Evolutionary conservation across 2,113 vertebrate genomes (phyloP).

Genomic region (Dascyllus trimaculatus): DNA sequence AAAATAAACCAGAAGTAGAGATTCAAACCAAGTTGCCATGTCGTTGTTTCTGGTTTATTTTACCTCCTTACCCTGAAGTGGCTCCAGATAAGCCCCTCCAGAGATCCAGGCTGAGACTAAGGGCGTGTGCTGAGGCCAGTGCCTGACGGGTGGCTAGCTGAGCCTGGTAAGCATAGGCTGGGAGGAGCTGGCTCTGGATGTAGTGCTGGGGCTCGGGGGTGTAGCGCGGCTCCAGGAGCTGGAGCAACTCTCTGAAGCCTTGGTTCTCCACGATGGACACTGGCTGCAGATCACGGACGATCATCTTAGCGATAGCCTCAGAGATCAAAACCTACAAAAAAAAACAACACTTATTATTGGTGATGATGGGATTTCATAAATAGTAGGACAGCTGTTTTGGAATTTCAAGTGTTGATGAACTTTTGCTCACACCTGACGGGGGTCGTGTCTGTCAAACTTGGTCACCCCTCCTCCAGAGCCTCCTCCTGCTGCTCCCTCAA

Average conservation of each 20-base stretch:
- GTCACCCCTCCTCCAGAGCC: slow-evolving; percentile 70
- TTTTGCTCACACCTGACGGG: slow-evolving; percentile 78
- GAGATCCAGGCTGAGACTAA: slow-evolving; percentile 84
- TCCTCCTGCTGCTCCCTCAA: slow-evolving; percentile 69
- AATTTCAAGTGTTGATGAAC: neutral
- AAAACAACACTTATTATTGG: neutral
- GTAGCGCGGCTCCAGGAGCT: slow-evolving; percentile 86
- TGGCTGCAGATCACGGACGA: slow-evolving; percentile 85
- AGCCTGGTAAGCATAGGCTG: slow-evolving; percentile 85
- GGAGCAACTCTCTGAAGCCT: slow-evolving; percentile 85
- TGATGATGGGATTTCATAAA: neutral
- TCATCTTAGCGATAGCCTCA: slow-evolving; percentile 87
- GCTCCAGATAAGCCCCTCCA: slow-evolving; percentile 71
- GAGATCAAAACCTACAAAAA: slow-evolving; percentile 80
- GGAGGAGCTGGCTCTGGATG: slow-evolving; percentile 85
- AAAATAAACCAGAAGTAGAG: neutral
- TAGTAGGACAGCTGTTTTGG: too few relatives aligned
- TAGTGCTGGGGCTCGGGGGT: slow-evolving; percentile 80
- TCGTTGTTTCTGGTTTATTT: slow-evolving; percentile 31
- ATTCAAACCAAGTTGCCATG: slow-evolving; percentile 1
- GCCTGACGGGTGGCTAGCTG: slow-evolving; percentile 85
- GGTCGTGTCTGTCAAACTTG: slow-evolving; percentile 86
- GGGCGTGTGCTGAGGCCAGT: slow-evolving; percentile 80
- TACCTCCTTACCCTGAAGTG: slow-evolving; percentile 66
- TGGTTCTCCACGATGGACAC: slow-evolving; percentile 84